Conservation (phyloP, 2,113 vertebrate species). For the Coracopsis vasa region DNA sequence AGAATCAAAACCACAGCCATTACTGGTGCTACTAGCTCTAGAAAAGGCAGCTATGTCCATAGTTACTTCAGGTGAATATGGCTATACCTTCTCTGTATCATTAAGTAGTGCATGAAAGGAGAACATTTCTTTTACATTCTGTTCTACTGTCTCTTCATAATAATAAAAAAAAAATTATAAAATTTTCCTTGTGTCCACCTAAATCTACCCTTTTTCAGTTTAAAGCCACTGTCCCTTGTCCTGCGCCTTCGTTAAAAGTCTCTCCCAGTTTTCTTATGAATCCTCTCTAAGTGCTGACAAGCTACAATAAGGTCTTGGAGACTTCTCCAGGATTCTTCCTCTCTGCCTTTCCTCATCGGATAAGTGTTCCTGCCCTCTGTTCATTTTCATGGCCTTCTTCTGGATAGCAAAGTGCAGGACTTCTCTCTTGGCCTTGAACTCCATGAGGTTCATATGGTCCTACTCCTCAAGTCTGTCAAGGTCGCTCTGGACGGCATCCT, state of each 20-base stretch:
- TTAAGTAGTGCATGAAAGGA: not conserved
- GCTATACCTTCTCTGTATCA: not conserved
- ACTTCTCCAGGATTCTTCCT: not conserved
- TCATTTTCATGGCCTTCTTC: not conserved
- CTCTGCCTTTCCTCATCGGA: not conserved
- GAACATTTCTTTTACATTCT: not conserved
- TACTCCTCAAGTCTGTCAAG: not conserved
- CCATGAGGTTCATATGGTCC: not conserved
- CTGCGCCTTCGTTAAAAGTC: not conserved
- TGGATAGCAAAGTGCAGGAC: not conserved
- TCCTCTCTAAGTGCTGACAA: not conserved
- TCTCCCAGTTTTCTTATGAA: not conserved
- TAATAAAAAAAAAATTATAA: not conserved
- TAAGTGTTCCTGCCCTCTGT: not conserved
- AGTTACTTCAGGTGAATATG: not conserved
- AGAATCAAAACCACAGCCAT: not conserved
- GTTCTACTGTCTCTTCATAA: not conserved
- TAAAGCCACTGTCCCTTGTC: not conserved
- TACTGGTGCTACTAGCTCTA: not conserved
- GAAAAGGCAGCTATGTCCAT: not conserved
- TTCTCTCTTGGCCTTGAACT: not conserved
- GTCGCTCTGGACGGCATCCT: not conserved
- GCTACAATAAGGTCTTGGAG: not conserved
- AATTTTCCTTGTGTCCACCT: not conserved
- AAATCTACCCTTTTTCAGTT: not conserved